These are phyloP conservation scores for Cephus pulcher DNA, from an alignment of 2,888 invertebrate genomes.

Conservation along the genomic window DNA sequence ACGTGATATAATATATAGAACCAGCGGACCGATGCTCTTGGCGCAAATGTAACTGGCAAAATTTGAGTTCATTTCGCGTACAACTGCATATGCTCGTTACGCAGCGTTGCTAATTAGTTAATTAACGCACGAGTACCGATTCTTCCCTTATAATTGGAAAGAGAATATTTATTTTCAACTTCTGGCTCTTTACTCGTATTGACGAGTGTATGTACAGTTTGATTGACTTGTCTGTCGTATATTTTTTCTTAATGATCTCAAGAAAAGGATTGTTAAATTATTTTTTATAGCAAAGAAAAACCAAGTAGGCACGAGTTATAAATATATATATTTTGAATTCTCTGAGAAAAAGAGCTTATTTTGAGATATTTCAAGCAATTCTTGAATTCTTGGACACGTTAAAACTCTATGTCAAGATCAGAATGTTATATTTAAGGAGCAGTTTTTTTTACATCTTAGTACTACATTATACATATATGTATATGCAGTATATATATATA, in stretches of 20 bases:
- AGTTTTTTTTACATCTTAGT: conserved; percentile 12
- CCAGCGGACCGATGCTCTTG: background rate
- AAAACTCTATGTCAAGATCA: conserved; percentile 20
- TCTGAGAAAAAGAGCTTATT: no score
- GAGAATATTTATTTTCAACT: background rate
- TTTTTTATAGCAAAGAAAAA: background rate
- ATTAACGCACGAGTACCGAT: background rate
- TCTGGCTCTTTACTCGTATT: background rate
- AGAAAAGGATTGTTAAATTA: background rate
- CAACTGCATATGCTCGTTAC: background rate
- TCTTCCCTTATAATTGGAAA: background rate
- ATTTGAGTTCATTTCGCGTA: background rate
- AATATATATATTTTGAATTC: no score
- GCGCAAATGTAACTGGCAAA: background rate
- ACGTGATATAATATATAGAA: background rate
- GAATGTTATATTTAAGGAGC: conserved; percentile 22
- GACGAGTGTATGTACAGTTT: background rate
- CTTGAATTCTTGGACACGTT: conserved; percentile 1
- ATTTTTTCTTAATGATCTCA: background rate
- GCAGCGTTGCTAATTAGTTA: background rate
- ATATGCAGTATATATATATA: background rate
- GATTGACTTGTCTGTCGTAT: background rate
- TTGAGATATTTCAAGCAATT: no score
- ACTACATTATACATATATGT: conserved; percentile 3
- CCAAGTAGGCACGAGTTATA: background rate